These are phyloP conservation scores for Lepidochrysops patricia DNA, from an alignment of 2,888 invertebrate genomes.

Conservation along the genomic window DNA sequence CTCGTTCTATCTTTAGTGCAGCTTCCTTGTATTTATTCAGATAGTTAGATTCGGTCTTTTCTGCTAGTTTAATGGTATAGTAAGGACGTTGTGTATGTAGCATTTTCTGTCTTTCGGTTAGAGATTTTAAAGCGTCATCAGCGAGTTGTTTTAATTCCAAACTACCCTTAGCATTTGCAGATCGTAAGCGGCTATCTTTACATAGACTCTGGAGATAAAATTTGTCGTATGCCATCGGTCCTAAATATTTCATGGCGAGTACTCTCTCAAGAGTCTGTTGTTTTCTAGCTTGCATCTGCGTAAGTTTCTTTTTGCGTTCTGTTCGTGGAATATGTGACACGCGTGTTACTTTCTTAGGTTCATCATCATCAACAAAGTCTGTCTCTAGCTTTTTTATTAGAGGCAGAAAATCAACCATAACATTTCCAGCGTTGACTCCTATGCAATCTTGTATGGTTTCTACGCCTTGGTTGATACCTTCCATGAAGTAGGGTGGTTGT, in stretches of 20 bases:
- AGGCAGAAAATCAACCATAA: slow-evolving; percentile 59
- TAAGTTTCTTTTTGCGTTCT: slow-evolving; percentile 44
- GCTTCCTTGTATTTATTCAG: slow-evolving; percentile 53
- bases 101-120: slow-evolving; percentile 60
- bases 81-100: slow-evolving; percentile 59
- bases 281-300: slow-evolving; percentile 60
- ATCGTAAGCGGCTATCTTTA: slow-evolving; percentile 47
- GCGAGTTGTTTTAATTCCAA: slow-evolving; percentile 38
- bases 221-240: slow-evolving; percentile 67
- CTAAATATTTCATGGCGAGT: slow-evolving; percentile 65
- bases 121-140: slow-evolving; percentile 48
- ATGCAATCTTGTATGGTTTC: slow-evolving; percentile 67
- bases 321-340: slow-evolving; percentile 53
- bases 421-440: slow-evolving; percentile 56
- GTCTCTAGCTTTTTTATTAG: slow-evolving; percentile 55
- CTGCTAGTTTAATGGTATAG: slow-evolving; percentile 56
- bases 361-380: slow-evolving; percentile 33
- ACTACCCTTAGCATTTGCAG: slow-evolving; percentile 55
- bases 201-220: slow-evolving; percentile 54
- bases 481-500: slow-evolving; percentile 60
- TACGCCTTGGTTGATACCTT: slow-evolving; percentile 62
- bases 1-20: slow-evolving; percentile 49
- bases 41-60: slow-evolving; percentile 56
- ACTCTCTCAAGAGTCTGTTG: slow-evolving; percentile 52
- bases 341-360: slow-evolving; percentile 39